Conservation (phyloP, 2,888 invertebrate species). For the Dryocosmus kuriphilus region DNA sequence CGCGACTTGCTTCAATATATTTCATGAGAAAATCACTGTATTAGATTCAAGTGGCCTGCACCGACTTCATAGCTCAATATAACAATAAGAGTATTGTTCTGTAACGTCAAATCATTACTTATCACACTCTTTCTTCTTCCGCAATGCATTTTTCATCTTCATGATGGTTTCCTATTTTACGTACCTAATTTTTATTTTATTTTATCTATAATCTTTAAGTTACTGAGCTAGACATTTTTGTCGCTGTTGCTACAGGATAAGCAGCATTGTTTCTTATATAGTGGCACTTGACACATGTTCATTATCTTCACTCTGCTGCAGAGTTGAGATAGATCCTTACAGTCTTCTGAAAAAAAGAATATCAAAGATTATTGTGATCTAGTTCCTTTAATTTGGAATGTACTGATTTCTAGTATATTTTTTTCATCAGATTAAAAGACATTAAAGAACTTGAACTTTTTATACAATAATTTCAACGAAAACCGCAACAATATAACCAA, state of each 20-base stretch:
- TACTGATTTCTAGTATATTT: no score
- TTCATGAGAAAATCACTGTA: constrained; percentile 3
- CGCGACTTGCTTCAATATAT: background rate
- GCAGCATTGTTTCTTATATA: constrained; percentile 93
- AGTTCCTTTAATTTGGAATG: no score
- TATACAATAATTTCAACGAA: no score
- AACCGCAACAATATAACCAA: no score
- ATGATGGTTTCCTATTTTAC: constrained; percentile 15
- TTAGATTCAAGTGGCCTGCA: constrained; percentile 36
- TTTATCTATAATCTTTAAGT: constrained; percentile 28
- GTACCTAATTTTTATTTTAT: constrained; percentile 25
- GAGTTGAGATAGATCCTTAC: constrained; percentile 89
- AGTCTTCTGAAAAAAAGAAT: constrained; percentile 81
- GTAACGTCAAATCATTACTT: background rate
- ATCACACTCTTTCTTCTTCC: constrained; percentile 43
- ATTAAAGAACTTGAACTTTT: background rate
- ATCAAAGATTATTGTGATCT: no score
- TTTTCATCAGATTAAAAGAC: no score
- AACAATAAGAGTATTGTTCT: constrained; percentile 1
- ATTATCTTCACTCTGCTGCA: constrained; percentile 92
- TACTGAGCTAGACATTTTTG: constrained; percentile 18
- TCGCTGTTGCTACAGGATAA: constrained; percentile 82
- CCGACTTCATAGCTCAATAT: constrained; percentile 10
- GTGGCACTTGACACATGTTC: constrained; percentile 91
- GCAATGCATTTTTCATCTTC: constrained; percentile 41